Evolutionary conservation across 2,113 vertebrate genomes (phyloP).

Genomic region (Motacilla alba): DNA sequence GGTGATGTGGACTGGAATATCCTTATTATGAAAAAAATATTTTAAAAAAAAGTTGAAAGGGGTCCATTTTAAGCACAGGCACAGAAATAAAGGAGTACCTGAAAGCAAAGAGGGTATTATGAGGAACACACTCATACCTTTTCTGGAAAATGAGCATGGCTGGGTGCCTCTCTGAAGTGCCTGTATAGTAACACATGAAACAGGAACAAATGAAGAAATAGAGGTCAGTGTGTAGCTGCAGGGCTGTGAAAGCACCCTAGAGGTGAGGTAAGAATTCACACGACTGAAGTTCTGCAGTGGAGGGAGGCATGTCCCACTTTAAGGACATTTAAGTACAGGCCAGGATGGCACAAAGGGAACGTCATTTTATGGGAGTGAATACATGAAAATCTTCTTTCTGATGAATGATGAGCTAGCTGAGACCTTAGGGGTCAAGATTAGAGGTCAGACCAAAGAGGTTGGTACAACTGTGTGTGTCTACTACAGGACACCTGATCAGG

Average conservation of each 20-base stretch:
- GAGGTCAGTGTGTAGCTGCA: background rate
- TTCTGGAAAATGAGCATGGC: background rate
- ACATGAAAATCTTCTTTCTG: background rate
- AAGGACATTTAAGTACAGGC: background rate
- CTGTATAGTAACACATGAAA: background rate
- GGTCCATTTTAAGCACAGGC: background rate
- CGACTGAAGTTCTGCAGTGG: background rate
- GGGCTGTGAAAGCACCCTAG: background rate
- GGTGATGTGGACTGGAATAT: background rate
- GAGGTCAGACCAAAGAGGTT: background rate
- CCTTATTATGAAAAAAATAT: background rate
- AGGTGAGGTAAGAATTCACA: background rate
- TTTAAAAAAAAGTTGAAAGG: background rate
- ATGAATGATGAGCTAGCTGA: background rate
- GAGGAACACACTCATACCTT: background rate
- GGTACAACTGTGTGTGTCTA: background rate
- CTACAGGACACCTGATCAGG: background rate
- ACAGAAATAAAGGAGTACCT: background rate
- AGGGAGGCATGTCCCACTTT: background rate
- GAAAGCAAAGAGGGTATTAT: background rate
- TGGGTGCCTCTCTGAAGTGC: background rate
- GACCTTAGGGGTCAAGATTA: background rate
- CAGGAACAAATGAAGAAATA: background rate
- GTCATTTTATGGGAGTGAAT: background rate
- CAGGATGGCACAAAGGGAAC: background rate